phyloP scores from a whole-genome alignment of 2,888 invertebrate species.

The Aricia artaxerxes region DNA sequence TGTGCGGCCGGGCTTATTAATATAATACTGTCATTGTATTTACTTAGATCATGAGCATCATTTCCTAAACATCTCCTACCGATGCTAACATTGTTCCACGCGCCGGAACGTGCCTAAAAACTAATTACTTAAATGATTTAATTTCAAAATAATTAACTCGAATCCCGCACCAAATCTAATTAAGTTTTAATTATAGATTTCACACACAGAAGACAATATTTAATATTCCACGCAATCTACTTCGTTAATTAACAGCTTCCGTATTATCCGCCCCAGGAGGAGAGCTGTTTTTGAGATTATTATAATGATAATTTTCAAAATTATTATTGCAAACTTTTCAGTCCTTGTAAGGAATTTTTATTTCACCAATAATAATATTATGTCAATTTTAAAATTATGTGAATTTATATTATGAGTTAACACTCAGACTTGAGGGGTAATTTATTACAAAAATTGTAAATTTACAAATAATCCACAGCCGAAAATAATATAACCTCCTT shows the following conservation, averaged over 20 bases:
- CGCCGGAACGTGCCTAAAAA: neutral
- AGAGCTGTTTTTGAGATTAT: slow-evolving; percentile 3
- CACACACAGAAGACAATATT: slow-evolving; percentile 16
- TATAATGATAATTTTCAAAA: neutral
- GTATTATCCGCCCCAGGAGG: neutral
- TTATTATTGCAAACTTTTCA: neutral
- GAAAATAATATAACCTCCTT: too few relatives aligned
- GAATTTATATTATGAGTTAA: too few relatives aligned
- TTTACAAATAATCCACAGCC: too few relatives aligned
- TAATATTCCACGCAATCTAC: slow-evolving; percentile 16
- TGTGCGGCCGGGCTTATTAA: too few relatives aligned
- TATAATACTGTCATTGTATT: too few relatives aligned
- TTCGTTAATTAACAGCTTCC: slow-evolving; percentile 21
- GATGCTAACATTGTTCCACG: neutral
- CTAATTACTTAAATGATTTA: neutral
- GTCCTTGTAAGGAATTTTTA: neutral
- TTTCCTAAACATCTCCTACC: neutral
- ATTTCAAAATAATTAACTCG: slow-evolving; percentile 9
- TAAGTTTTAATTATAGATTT: slow-evolving; percentile 25
- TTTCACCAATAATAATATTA: neutral
- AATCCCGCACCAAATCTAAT: slow-evolving; percentile 1
- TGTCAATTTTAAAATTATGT: neutral
- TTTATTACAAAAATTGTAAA: too few relatives aligned
- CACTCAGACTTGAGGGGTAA: too few relatives aligned
- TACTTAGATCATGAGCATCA: neutral